These are phyloP conservation scores for Rachycentron canadum DNA, from an alignment of 2,797 vertebrate genomes.

Conservation along the genomic window DNA sequence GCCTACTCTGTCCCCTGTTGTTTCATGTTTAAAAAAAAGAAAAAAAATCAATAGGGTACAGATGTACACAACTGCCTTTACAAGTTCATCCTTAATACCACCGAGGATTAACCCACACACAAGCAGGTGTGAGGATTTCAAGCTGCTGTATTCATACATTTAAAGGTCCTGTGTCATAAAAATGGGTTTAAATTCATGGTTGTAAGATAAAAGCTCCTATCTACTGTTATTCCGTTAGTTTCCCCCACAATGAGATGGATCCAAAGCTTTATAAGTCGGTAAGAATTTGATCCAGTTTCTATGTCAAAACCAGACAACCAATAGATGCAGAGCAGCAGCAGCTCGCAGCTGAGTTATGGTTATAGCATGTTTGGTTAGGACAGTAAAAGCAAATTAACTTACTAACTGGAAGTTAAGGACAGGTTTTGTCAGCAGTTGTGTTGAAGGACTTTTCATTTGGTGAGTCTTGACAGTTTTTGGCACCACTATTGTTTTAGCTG, in stretches of 20 bases:
- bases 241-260: too few relatives aligned
- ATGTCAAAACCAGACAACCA: background rate
- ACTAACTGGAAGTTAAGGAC: too few relatives aligned
- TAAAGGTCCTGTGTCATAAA: background rate
- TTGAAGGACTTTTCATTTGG: too few relatives aligned
- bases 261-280: background rate
- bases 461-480: too few relatives aligned
- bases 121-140: slow-evolving; percentile 35
- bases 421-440: too few relatives aligned
- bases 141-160: slow-evolving; percentile 28
- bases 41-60: slow-evolving; percentile 73
- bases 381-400: too few relatives aligned
- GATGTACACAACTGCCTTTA: slow-evolving; percentile 69
- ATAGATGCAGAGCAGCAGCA: background rate
- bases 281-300: background rate
- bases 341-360: too few relatives aligned
- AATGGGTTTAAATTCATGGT: background rate
- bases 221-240: background rate
- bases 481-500: too few relatives aligned
- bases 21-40: slow-evolving; percentile 59
- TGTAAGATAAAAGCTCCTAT: background rate
- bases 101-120: slow-evolving; percentile 56
- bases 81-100: slow-evolving; percentile 67
- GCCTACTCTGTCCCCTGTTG: slow-evolving; percentile 65
- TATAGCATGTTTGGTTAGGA: too few relatives aligned